Evolutionary conservation across 23 tunicate species (phyloP).

Genomic region (Halocynthia roretzi): DNA sequence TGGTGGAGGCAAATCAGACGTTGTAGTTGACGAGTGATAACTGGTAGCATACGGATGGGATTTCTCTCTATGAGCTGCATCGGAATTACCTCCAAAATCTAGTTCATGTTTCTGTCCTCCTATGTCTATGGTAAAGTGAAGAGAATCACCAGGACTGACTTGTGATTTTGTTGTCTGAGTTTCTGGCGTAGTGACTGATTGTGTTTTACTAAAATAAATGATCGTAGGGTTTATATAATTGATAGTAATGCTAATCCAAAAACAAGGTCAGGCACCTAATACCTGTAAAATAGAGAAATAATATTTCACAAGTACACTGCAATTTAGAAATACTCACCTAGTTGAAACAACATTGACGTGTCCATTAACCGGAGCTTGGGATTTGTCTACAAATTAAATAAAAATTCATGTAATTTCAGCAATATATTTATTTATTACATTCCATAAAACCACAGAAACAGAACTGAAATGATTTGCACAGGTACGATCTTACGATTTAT

Average conservation of each 20-base stretch:
- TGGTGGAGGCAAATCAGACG: slow-evolving; percentile 25
- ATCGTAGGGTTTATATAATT: slow-evolving; percentile 5
- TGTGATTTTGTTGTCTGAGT: background rate
- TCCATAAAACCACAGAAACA: too few relatives aligned
- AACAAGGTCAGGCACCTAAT: too few relatives aligned
- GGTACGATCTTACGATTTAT: too few relatives aligned
- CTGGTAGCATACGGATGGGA: too few relatives aligned
- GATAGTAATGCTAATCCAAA: background rate
- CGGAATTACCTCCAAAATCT: slow-evolving; percentile 41
- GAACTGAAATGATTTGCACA: too few relatives aligned
- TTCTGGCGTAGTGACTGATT: background rate
- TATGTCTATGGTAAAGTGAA: slow-evolving; percentile 60
- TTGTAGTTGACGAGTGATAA: background rate
- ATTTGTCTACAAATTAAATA: background rate
- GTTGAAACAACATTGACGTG: slow-evolving; percentile 7
- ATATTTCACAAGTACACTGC: background rate
- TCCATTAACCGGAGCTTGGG: slow-evolving; percentile 18
- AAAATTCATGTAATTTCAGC: background rate
- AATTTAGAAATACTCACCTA: slow-evolving; percentile 10
- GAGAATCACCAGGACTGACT: background rate
- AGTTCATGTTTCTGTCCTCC: slow-evolving; percentile 60
- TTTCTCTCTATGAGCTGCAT: too few relatives aligned
- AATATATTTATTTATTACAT: too few relatives aligned
- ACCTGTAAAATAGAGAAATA: too few relatives aligned
- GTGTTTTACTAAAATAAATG: background rate